These are phyloP conservation scores for Acanthochromis polyacanthus DNA, from an alignment of 2,113 vertebrate species.

Conservation along the genomic window DNA sequence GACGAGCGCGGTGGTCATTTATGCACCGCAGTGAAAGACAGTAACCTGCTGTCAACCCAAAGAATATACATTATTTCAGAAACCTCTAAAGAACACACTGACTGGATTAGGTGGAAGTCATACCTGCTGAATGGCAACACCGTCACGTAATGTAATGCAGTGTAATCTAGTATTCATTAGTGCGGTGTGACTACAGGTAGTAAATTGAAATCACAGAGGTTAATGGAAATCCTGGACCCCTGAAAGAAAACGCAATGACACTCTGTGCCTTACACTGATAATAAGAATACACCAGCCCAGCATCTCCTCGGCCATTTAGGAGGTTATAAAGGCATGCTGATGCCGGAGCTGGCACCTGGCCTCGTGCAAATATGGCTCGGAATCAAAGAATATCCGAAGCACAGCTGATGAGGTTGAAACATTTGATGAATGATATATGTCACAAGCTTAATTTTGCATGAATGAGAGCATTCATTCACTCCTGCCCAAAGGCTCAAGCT, in stretches of 20 bases:
- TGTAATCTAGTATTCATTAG: conserved; percentile 78
- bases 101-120: conserved; percentile 46
- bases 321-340: conserved; percentile 24
- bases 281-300: conserved; percentile 57
- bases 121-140: conserved; percentile 60
- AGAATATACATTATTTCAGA: conserved; percentile 35
- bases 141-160: conserved; percentile 62
- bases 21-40: conserved; percentile 25
- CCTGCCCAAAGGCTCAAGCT: conserved; percentile 73
- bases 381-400: conserved; percentile 52
- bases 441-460: conserved; percentile 49
- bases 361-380: conserved; percentile 42
- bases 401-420: conserved; percentile 59
- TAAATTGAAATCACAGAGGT: conserved; percentile 80
- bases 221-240: conserved; percentile 78
- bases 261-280: conserved; percentile 50
- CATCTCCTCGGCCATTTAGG: conserved; percentile 58
- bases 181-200: conserved; percentile 62
- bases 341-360: conserved; percentile 39
- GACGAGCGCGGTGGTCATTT: conserved; percentile 55
- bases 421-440: conserved; percentile 63
- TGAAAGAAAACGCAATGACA: conserved; percentile 62
- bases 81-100: conserved; percentile 32
- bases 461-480: conserved; percentile 43
- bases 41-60: conserved; percentile 45